A percentile compares a stretch with the other conserved stretches of the same genome.
phyloP scores from a whole-genome alignment of 2,113 vertebrate species.

The Amia ocellicauda region DNA sequence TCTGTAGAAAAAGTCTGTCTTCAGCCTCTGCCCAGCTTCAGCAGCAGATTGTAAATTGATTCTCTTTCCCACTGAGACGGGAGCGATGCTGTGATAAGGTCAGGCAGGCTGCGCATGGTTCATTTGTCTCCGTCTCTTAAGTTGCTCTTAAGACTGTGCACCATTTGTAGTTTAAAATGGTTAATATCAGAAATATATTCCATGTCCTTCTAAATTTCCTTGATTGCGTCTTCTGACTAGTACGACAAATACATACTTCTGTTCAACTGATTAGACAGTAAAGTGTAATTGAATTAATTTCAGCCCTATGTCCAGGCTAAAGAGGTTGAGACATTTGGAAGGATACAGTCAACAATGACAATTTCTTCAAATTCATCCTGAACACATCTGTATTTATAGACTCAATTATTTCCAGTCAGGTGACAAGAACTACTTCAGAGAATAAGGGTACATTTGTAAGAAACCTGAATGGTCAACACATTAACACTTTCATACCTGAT shows the following conservation, averaged over 20 bases:
- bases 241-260: neutral
- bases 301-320: neutral
- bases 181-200: neutral
- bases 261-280: neutral
- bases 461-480: no score
- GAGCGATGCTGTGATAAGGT: conserved; percentile 7
- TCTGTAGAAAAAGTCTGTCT: neutral
- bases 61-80: conserved; percentile 7
- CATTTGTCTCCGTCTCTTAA: conserved; percentile 10
- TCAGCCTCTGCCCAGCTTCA: neutral
- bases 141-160: neutral
- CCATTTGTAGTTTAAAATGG: conserved; percentile 1
- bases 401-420: no score
- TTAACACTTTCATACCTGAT: no score
- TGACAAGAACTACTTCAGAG: no score
- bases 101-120: conserved; percentile 1
- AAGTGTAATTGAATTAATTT: neutral
- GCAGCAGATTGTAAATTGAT: conserved; percentile 13
- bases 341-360: no score
- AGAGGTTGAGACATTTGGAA: neutral
- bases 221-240: neutral
- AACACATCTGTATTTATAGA: no score
- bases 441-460: no score
- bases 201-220: neutral
- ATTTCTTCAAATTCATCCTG: no score